Percentiles rank a stretch among this genome's conserved stretches.
Evolutionary conservation across 2,888 invertebrate species (phyloP).

Genomic region (Leptopilina drosophilae): DNA sequence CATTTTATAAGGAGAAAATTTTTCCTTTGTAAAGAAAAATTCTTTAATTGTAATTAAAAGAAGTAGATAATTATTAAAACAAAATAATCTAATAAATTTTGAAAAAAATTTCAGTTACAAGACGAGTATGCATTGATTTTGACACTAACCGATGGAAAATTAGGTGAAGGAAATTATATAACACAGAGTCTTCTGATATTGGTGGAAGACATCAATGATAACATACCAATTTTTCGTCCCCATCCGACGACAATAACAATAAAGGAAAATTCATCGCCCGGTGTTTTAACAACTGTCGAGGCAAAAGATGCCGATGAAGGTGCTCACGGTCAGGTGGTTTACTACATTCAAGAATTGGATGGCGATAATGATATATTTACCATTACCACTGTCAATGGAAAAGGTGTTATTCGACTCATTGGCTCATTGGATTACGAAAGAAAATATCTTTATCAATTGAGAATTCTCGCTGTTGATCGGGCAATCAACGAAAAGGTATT

Average conservation of each 20-base stretch:
- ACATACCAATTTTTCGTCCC: conserved; percentile 91
- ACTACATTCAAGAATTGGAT: conserved; percentile 90
- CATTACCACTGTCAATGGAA: conserved; percentile 90
- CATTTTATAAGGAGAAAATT: too few relatives aligned
- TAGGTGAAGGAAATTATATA: conserved; percentile 91
- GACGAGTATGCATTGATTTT: conserved; percentile 94
- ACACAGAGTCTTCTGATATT: conserved; percentile 92
- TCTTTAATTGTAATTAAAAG: too few relatives aligned
- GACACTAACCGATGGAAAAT: conserved; percentile 91
- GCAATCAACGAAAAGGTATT: conserved; percentile 79
- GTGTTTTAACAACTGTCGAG: conserved; percentile 87
- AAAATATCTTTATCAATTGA: conserved; percentile 91
- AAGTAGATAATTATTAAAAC: too few relatives aligned
- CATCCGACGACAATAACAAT: conserved; percentile 90
- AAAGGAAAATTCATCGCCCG: conserved; percentile 87
- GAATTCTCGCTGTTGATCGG: conserved; percentile 89
- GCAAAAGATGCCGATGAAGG: conserved; percentile 95
- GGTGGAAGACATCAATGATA: conserved; percentile 95
- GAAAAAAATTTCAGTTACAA: conserved; percentile 80
- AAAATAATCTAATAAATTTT: neutral
- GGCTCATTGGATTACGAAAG: conserved; percentile 90
- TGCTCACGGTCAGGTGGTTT: conserved; percentile 93
- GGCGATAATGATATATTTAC: conserved; percentile 87
- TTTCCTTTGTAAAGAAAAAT: too few relatives aligned
- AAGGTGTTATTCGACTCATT: conserved; percentile 88